Percentiles rank a stretch among this genome's conserved stretches.
phyloP scores from a whole-genome alignment of 2,113 vertebrate species.

The Gallinago media region DNA sequence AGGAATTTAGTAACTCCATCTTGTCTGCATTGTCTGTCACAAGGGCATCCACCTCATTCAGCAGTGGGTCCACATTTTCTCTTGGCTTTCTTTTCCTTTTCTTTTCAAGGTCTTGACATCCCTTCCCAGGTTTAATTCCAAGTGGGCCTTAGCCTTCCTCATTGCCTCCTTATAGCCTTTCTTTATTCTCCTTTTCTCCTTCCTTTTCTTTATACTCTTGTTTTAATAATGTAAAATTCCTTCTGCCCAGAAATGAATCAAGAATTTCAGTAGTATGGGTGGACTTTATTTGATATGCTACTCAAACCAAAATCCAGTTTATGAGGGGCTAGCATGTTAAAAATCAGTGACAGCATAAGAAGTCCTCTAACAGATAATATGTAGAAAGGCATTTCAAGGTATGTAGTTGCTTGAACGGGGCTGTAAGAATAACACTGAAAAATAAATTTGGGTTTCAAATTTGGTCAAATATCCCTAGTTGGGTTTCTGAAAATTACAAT shows the following conservation, averaged over 20 bases:
- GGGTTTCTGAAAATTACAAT: neutral
- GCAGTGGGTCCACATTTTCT: neutral
- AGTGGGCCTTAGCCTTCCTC: neutral
- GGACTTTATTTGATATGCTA: neutral
- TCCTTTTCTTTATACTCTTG: neutral
- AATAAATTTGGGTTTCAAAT: neutral
- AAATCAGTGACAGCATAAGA: neutral
- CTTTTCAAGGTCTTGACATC: neutral
- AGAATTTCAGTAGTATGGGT: neutral
- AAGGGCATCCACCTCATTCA: neutral
- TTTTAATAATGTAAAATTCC: neutral
- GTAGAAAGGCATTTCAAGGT: neutral
- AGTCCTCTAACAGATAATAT: rapidly evolving
- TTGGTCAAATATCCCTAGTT: rapidly evolving
- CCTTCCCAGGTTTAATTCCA: neutral
- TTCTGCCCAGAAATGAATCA: neutral
- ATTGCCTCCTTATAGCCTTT: neutral
- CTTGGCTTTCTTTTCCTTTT: neutral
- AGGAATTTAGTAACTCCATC: neutral
- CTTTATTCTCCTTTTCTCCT: neutral
- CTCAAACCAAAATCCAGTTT: neutral
- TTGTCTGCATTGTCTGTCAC: neutral
- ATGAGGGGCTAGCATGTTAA: neutral
- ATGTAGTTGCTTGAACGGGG: neutral
- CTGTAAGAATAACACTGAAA: neutral